Percentiles rank a stretch among this genome's conserved stretches.
Conservation (phyloP, 2,113 vertebrate species). For the Xiphophorus hellerii region DNA sequence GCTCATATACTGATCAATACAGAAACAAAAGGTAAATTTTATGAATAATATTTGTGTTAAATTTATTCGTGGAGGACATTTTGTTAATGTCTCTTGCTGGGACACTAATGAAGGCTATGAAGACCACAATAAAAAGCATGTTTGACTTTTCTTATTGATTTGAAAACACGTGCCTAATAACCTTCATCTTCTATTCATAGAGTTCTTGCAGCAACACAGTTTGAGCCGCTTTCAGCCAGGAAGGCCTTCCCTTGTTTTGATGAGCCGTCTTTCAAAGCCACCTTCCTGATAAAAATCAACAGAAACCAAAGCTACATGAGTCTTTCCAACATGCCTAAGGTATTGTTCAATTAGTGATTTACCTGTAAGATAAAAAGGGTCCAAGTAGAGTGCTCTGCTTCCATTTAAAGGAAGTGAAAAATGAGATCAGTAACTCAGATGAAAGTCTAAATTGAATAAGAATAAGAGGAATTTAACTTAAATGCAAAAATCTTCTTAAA, state of each 20-base stretch:
- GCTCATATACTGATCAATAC: constrained; percentile 84
- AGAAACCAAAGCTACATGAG: constrained; percentile 83
- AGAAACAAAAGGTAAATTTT: constrained; percentile 77
- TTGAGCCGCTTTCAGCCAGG: constrained; percentile 92
- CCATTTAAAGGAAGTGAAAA: no score
- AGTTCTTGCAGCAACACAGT: constrained; percentile 94
- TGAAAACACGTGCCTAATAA: neutral
- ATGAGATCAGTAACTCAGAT: no score
- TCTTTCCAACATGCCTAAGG: constrained; percentile 97
- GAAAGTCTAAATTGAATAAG: no score
- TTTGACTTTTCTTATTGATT: neutral
- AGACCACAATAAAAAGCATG: neutral
- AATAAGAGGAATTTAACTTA: no score
- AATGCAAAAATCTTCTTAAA: no score
- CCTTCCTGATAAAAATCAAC: constrained; percentile 87
- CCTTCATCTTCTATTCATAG: constrained; percentile 65
- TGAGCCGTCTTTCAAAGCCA: constrained; percentile 94
- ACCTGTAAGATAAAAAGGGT: neutral
- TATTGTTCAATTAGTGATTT: constrained; percentile 50
- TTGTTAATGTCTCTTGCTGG: neutral
- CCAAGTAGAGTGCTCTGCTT: neutral
- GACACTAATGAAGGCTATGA: constrained; percentile 1
- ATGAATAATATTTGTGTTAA: neutral
- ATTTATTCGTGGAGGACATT: neutral
- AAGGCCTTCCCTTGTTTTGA: constrained; percentile 98